Percentiles rank a stretch among this genome's conserved stretches.
Evolutionary conservation across 1,140 invertebrate genomes (phyloP).

Genomic region (Paracyclopina nana): DNA sequence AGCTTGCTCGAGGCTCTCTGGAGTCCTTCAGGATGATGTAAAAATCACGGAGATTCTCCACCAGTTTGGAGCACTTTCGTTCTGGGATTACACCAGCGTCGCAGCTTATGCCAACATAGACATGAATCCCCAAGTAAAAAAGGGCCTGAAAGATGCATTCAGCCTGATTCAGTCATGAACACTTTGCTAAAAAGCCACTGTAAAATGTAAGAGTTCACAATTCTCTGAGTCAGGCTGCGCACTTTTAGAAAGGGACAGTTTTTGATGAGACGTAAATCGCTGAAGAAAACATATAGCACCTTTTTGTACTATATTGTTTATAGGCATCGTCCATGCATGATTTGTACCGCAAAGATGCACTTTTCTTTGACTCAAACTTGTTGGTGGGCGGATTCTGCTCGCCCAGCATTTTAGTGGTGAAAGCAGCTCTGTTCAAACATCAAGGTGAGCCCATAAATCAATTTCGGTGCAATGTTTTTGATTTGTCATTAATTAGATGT

Average conservation of each 20-base stretch:
- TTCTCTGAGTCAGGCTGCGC: background rate
- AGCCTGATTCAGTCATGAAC: too few relatives aligned
- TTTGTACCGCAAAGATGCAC: background rate
- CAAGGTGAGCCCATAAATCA: background rate
- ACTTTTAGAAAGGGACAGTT: background rate
- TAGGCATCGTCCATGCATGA: background rate
- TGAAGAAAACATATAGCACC: background rate
- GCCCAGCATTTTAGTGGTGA: background rate
- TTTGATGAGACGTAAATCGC: background rate
- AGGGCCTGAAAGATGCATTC: too few relatives aligned
- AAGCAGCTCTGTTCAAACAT: background rate
- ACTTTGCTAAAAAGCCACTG: too few relatives aligned
- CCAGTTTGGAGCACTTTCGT: conserved; percentile 53
- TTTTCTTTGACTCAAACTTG: background rate
- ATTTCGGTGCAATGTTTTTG: too few relatives aligned
- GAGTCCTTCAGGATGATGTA: conserved; percentile 59
- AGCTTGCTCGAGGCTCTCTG: conserved; percentile 69
- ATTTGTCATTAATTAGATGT: too few relatives aligned
- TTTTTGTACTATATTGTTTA: background rate
- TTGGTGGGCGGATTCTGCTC: background rate
- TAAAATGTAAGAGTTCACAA: too few relatives aligned
- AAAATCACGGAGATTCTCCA: conserved; percentile 58
- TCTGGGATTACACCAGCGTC: conserved; percentile 77
- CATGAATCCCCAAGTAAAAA: conserved; percentile 63
- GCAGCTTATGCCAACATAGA: conserved; percentile 57